Conservation (phyloP, 2,113 vertebrate genomes). For the Cololabis saira region DNA sequence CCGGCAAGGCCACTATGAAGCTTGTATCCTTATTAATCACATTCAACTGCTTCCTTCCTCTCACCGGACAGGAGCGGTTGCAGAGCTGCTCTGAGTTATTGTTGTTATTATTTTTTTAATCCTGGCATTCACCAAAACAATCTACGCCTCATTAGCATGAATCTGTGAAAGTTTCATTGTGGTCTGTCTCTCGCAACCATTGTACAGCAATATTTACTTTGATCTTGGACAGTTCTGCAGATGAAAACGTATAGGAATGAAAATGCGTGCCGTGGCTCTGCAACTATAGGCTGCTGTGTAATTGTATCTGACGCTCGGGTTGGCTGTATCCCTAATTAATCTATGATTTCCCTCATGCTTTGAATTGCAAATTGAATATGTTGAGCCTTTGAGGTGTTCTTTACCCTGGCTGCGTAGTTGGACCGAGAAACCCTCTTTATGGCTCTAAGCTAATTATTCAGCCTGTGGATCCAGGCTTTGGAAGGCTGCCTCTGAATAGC, state of each 20-base stretch:
- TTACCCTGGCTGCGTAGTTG: constrained; percentile 51
- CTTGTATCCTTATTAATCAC: constrained; percentile 29
- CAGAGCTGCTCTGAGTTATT: neutral
- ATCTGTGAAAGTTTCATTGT: constrained; percentile 42
- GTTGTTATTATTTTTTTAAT: constrained; percentile 2
- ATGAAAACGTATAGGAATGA: constrained; percentile 23
- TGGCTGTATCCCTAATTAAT: constrained; percentile 64
- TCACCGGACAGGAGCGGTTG: rapidly evolving
- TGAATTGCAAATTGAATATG: constrained; percentile 62
- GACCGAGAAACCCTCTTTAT: constrained; percentile 55
- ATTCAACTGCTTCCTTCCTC: neutral
- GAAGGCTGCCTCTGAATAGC: constrained; percentile 57
- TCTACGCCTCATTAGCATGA: constrained; percentile 36
- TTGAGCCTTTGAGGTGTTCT: constrained; percentile 63
- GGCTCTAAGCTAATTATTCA: constrained; percentile 69
- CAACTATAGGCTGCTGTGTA: constrained; percentile 38
- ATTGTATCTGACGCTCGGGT: constrained; percentile 44
- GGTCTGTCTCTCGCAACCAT: constrained; percentile 17
- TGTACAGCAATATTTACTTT: constrained; percentile 28
- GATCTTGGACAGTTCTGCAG: constrained; percentile 34
- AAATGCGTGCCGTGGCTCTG: neutral
- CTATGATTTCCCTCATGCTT: constrained; percentile 67
- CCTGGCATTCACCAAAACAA: neutral
- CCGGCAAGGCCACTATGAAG: constrained; percentile 4
- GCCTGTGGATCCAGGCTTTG: constrained; percentile 51